These are phyloP conservation scores for Chaetoderma sp. DNA, from an alignment of 2,888 invertebrate genomes.

Conservation along the genomic window DNA sequence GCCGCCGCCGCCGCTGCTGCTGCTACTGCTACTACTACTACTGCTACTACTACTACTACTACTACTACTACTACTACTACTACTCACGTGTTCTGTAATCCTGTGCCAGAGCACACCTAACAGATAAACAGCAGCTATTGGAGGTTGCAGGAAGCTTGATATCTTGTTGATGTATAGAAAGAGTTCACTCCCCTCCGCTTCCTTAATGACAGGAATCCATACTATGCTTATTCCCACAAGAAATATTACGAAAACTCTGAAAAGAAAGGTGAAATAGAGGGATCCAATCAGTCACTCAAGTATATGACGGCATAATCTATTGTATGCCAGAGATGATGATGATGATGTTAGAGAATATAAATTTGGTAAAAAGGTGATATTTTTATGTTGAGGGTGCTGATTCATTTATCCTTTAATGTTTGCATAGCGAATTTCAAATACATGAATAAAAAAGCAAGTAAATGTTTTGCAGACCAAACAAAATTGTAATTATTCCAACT, in stretches of 20 bases:
- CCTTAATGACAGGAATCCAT: constrained; percentile 64
- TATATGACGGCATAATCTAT: too few species aligned
- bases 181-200: constrained; percentile 59
- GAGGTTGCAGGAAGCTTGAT: constrained; percentile 63
- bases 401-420: too few species aligned
- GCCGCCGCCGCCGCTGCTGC: too few species aligned
- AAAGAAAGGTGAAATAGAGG: constrained; percentile 16
- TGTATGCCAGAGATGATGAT: not conserved
- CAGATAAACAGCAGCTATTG: constrained; percentile 61
- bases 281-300: too few species aligned
- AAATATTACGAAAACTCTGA: constrained; percentile 59
- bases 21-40: too few species aligned
- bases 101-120: constrained; percentile 60
- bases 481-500: too few species aligned
- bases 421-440: too few species aligned
- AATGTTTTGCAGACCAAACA: too few species aligned
- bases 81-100: constrained; percentile 58
- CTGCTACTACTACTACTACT: not conserved
- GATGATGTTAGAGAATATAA: not conserved
- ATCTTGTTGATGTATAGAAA: constrained; percentile 65
- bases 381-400: too few species aligned
- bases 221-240: constrained; percentile 60
- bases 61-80: not conserved
- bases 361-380: too few species aligned
- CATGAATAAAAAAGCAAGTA: too few species aligned